Evolutionary conservation across 2,888 invertebrate genomes (phyloP).

Genomic region (Creontiades dilutus): DNA sequence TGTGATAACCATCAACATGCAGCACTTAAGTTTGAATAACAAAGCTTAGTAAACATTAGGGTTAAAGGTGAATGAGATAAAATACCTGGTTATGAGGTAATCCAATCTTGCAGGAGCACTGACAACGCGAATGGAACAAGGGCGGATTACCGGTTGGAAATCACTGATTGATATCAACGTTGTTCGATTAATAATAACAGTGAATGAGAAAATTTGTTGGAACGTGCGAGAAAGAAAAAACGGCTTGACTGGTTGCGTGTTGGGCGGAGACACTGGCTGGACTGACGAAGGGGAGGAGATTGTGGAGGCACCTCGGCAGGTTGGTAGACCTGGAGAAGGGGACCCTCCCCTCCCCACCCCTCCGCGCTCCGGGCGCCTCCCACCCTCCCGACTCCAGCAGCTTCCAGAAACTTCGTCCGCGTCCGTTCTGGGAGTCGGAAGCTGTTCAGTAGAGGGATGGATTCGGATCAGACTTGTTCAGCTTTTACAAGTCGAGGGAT

Average conservation of each 20-base stretch:
- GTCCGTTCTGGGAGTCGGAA: not conserved
- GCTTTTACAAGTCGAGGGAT: too few species aligned
- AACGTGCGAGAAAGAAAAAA: not conserved
- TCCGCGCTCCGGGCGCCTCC: not conserved
- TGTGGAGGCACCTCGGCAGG: not conserved
- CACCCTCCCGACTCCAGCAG: too few species aligned
- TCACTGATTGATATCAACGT: not conserved
- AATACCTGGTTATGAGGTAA: too few species aligned
- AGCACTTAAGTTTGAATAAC: too few species aligned
- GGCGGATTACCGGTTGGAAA: not conserved
- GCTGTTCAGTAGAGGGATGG: not conserved
- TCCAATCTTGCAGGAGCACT: too few species aligned
- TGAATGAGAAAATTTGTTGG: not conserved
- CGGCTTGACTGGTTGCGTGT: not conserved
- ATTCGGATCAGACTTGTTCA: not conserved
- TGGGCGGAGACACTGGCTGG: conserved; percentile 5
- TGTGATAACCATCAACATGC: too few species aligned
- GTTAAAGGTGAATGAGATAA: too few species aligned
- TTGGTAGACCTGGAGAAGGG: not conserved
- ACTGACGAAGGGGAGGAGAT: conserved; percentile 12
- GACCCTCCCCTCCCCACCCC: not conserved
- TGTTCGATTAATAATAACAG: not conserved
- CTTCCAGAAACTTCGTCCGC: not conserved
- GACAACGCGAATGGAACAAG: too few species aligned
- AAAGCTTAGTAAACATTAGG: too few species aligned